Percentiles rank a stretch among this genome's conserved stretches.
Evolutionary conservation across 2,113 vertebrate species (phyloP).

Genomic region (Pachycephala philippinensis): DNA sequence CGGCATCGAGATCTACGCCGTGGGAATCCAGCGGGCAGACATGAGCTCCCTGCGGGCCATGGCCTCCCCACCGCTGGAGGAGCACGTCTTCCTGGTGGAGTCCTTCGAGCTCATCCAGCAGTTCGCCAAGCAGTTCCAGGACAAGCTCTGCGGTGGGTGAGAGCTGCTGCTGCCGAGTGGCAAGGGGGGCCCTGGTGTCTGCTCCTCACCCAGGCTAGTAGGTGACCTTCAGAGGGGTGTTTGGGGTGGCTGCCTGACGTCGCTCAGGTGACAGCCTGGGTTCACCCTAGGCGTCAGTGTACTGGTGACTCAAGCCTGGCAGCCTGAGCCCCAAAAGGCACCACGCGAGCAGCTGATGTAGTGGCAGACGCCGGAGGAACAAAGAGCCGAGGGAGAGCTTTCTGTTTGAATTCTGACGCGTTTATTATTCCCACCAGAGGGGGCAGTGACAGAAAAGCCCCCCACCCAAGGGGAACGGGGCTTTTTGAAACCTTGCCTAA

Average conservation of each 20-base stretch:
- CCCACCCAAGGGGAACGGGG: no score
- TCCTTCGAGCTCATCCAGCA: constrained; percentile 93
- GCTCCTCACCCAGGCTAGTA: not conserved
- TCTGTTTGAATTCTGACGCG: no score
- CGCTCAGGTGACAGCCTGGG: no score
- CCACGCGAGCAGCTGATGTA: no score
- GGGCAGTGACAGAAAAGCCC: no score
- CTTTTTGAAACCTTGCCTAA: no score
- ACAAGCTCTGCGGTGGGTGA: constrained; percentile 90
- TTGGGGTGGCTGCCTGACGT: not conserved
- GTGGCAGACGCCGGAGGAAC: no score
- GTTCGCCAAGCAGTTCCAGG: constrained; percentile 92
- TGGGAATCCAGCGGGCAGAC: constrained; percentile 92
- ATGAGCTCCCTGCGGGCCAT: constrained; percentile 91
- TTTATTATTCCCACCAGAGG: no score
- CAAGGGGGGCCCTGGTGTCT: not conserved
- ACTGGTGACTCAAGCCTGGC: no score
- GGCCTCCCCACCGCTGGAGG: constrained; percentile 88
- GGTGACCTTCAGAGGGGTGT: not conserved
- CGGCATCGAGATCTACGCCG: constrained; percentile 92
- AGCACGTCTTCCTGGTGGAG: constrained; percentile 95
- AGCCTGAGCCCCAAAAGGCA: no score
- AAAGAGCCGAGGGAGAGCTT: no score
- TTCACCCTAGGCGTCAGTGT: no score
- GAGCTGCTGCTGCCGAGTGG: accelerated